These are phyloP conservation scores for Brotula barbata DNA, from an alignment of 2,797 vertebrate species.

Conservation along the genomic window DNA sequence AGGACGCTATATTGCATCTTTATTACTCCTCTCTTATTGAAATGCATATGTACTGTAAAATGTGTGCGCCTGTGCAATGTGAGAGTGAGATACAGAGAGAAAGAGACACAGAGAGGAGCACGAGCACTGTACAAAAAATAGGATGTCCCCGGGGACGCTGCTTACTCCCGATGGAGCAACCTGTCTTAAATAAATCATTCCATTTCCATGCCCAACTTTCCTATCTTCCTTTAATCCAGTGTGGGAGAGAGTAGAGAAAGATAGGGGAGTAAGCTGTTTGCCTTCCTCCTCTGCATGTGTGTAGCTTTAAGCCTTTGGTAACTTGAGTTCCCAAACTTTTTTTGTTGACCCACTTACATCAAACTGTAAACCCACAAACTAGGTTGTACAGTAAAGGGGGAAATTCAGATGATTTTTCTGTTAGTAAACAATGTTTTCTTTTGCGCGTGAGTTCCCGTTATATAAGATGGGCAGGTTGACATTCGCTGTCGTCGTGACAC, in stretches of 20 bases:
- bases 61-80: constrained; percentile 33
- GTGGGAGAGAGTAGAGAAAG: constrained; percentile 73
- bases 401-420: not conserved
- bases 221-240: constrained; percentile 76
- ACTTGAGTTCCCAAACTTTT: constrained; percentile 71
- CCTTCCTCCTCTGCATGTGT: constrained; percentile 69
- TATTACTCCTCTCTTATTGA: constrained; percentile 36
- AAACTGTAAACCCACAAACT: constrained; percentile 69
- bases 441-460: constrained; percentile 3
- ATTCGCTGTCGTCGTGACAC: not conserved
- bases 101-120: constrained; percentile 22
- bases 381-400: constrained; percentile 58
- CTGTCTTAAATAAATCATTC: constrained; percentile 80
- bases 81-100: constrained; percentile 14
- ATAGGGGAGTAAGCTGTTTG: constrained; percentile 77
- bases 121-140: constrained; percentile 51
- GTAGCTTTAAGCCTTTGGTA: constrained; percentile 76
- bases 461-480: constrained; percentile 6
- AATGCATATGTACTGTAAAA: constrained; percentile 45
- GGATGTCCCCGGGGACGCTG: constrained; percentile 66
- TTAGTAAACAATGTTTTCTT: constrained; percentile 48
- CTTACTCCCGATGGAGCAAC: constrained; percentile 67
- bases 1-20: constrained; percentile 31
- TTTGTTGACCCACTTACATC: constrained; percentile 74
- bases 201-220: constrained; percentile 71